Evolutionary conservation across 2,888 invertebrate genomes (phyloP), one percentile per base, ranked within the genome.

Genomic region (Pollenia labialis): DNA sequence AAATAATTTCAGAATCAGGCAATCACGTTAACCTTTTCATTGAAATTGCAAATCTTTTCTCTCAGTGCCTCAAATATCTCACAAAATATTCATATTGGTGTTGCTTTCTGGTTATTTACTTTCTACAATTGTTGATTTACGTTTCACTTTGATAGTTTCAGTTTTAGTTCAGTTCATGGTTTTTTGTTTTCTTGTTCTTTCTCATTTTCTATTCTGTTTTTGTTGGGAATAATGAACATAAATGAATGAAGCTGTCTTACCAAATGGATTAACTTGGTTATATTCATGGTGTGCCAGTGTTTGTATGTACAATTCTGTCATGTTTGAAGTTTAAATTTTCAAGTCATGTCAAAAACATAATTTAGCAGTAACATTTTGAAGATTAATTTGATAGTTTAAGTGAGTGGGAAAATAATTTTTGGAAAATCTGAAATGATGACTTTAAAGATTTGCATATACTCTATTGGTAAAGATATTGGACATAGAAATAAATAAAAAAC

Each of bases 371-470:
- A 75, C 50, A 81, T 81, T 68, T 56, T 42, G 23, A 16, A 75
- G 74, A 68, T 85, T 80, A 85, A 85, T 80, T 80, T 85, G 74
- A 75, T 75, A 69, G 77, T 72, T 84, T 58, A 14, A 40, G 44
- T 74, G 54, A 79, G 32, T 14, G 72, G 52, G 56, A 44, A 58
- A 79, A 46, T 46, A 52, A 60, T 50, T 50, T 72, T 60, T 11
- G n/a, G n/a, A 32, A 77, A 64, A 42, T 69, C 54, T 11, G 6
- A 42, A 92, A 91, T 91, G 90, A 91, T 92, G 90, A 88, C 88
- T 89, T 89, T 89, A 90, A 91, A 90, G 90, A 92, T 32, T 32
- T 32, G 4, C 32, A 32, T 32, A 32, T 32, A 32, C 23, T 23
- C 18, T 32, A 32, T 32, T 32, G 32, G 32, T 0, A 32, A 32